Evolutionary conservation across 92 coral and sea anemone species (phyloP).

Genomic region (Porites divaricata): DNA sequence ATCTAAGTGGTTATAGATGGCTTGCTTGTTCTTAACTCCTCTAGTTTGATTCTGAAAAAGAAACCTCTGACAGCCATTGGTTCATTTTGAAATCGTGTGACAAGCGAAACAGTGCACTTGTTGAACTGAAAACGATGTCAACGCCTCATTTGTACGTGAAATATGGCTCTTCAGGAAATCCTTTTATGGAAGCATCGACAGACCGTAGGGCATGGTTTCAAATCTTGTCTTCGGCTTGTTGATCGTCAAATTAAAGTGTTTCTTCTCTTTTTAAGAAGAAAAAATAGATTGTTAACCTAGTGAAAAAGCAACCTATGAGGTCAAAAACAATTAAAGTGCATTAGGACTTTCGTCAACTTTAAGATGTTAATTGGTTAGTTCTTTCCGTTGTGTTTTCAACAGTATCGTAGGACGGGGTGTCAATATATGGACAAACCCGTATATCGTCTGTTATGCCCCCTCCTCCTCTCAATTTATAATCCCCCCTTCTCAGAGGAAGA

Average conservation of each 20-base stretch:
- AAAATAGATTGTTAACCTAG: neutral
- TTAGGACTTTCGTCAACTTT: too few relatives aligned
- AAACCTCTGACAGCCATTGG: neutral
- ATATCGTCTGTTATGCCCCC: too few relatives aligned
- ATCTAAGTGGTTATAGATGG: neutral
- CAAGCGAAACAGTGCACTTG: neutral
- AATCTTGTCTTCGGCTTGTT: constrained; percentile 20
- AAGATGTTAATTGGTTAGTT: too few relatives aligned
- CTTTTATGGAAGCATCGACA: neutral
- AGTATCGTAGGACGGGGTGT: too few relatives aligned
- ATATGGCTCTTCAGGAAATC: neutral
- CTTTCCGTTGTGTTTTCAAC: too few relatives aligned
- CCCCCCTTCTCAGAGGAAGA: too few relatives aligned
- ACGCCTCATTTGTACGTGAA: constrained; percentile 1
- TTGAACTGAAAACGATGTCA: neutral
- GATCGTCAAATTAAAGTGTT: neutral
- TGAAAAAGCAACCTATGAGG: too few relatives aligned
- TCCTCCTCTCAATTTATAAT: too few relatives aligned
- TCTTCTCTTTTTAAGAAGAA: neutral
- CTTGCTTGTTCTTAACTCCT: neutral
- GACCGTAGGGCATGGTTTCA: constrained; percentile 17
- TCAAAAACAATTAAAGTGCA: too few relatives aligned
- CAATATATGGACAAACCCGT: too few relatives aligned
- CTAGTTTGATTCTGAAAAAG: constrained; percentile 2
- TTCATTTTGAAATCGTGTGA: constrained; percentile 24